phyloP scores from a whole-genome alignment of 2,888 invertebrate species.

The Helleia helle region DNA sequence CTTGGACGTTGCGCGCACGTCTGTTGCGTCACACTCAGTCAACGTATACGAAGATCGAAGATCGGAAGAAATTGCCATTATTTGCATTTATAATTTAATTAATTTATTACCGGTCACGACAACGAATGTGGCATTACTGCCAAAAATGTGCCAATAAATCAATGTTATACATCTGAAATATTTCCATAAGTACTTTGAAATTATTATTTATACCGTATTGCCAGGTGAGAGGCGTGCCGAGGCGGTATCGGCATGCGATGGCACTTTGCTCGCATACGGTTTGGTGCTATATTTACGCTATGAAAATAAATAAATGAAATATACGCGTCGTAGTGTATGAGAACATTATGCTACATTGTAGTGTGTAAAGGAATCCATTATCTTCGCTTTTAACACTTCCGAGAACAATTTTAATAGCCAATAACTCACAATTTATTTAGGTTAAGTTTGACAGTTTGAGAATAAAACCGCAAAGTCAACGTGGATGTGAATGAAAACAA shows the following conservation, averaged over 20 bases:
- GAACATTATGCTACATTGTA: constrained; percentile 7
- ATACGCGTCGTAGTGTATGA: constrained; percentile 8
- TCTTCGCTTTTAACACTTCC: constrained; percentile 6
- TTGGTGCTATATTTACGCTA: constrained; percentile 51
- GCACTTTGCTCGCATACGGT: constrained; percentile 51
- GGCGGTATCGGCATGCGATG: constrained; percentile 37
- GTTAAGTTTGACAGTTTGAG: constrained; percentile 9
- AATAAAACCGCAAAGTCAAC: background rate
- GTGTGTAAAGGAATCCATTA: constrained; percentile 9
- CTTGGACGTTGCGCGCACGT: constrained; percentile 11
- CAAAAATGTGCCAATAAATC: constrained; percentile 46
- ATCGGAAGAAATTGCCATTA: constrained; percentile 64
- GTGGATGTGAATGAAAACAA: constrained; percentile 1
- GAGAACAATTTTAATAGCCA: constrained; percentile 12
- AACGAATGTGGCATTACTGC: constrained; percentile 41
- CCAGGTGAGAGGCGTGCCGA: constrained; percentile 25
- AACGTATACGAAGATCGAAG: constrained; percentile 9
- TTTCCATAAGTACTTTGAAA: constrained; percentile 21
- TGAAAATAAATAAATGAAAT: constrained; percentile 15
- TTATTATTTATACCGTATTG: background rate
- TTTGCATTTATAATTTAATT: constrained; percentile 66
- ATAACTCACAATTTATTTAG: constrained; percentile 11
- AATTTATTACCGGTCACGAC: constrained; percentile 38
- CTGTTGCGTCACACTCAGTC: constrained; percentile 1
- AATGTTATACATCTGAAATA: constrained; percentile 19